These are phyloP conservation scores for Zosterops pallidus DNA, from an alignment of 2,113 vertebrate genomes.

Conservation along the genomic window DNA sequence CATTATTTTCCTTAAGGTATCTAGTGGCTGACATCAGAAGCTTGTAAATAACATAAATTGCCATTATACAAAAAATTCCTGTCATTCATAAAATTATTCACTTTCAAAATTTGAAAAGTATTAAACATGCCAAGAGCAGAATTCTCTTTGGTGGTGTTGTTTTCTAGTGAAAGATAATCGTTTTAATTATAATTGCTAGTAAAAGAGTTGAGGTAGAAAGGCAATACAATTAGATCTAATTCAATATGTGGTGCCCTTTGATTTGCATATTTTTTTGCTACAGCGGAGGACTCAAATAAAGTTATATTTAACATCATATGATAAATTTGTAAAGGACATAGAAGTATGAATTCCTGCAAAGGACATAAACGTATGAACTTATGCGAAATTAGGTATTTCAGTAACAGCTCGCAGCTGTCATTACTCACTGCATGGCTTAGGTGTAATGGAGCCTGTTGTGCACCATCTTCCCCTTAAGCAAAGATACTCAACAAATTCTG, in stretches of 20 bases:
- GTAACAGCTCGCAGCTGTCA: background rate
- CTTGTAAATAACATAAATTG: background rate
- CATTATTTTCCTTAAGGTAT: background rate
- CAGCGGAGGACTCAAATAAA: background rate
- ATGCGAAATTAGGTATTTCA: background rate
- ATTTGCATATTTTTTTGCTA: background rate
- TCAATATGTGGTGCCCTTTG: background rate
- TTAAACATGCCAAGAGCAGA: background rate
- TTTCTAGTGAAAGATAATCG: background rate
- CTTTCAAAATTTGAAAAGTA: background rate
- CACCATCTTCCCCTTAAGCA: background rate
- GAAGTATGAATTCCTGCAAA: background rate
- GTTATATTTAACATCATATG: background rate
- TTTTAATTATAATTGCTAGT: background rate
- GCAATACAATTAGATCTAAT: background rate
- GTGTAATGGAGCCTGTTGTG: background rate
- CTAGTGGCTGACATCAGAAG: background rate
- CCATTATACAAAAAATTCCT: background rate
- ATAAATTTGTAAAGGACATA: background rate
- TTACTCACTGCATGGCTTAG: background rate
- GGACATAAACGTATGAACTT: background rate
- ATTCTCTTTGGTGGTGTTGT: background rate
- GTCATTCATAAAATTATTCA: background rate
- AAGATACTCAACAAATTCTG: background rate
- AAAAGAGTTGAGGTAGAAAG: background rate